phyloP scores from a whole-genome alignment of 1,140 invertebrate species.

The Dendroctonus ponderosae region DNA sequence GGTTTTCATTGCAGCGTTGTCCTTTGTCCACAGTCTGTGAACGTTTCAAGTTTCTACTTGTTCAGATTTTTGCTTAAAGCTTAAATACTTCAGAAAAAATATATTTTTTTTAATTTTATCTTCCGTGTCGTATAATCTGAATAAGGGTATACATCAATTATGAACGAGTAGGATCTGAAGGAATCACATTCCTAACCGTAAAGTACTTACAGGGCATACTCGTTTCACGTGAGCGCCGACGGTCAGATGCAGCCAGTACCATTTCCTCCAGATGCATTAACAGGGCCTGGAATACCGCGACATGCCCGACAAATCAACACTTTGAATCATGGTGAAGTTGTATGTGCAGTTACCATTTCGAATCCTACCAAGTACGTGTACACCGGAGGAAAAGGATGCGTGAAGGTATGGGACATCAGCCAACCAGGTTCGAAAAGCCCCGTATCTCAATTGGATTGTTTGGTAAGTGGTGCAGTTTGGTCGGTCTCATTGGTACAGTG shows the following conservation, averaged over 20 bases:
- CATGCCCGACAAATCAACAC: slow-evolving; percentile 89
- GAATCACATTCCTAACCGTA: too few relatives aligned
- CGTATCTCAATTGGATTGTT: slow-evolving; percentile 88
- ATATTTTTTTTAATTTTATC: too few relatives aligned
- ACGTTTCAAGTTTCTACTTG: too few relatives aligned
- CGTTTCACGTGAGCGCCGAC: slow-evolving; percentile 87
- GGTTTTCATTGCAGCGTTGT: too few relatives aligned
- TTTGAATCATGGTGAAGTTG: slow-evolving; percentile 90
- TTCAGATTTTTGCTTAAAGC: too few relatives aligned
- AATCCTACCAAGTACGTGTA: slow-evolving; percentile 93
- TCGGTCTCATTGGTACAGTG: neutral
- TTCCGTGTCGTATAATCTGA: too few relatives aligned
- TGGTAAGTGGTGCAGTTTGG: slow-evolving; percentile 60
- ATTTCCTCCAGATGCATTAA: slow-evolving; percentile 92
- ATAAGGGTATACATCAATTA: too few relatives aligned
- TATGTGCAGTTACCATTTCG: slow-evolving; percentile 87
- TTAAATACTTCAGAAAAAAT: too few relatives aligned
- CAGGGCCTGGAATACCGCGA: slow-evolving; percentile 88
- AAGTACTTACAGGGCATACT: slow-evolving; percentile 72
- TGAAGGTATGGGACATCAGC: slow-evolving; percentile 94
- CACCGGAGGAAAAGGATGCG: slow-evolving; percentile 98
- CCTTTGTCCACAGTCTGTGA: too few relatives aligned
- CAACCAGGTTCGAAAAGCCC: slow-evolving; percentile 79
- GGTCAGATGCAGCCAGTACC: slow-evolving; percentile 89
- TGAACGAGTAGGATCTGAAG: too few relatives aligned